phyloP scores from a whole-genome alignment of 2,113 vertebrate genomes.

The Chaetodon auriga region DNA sequence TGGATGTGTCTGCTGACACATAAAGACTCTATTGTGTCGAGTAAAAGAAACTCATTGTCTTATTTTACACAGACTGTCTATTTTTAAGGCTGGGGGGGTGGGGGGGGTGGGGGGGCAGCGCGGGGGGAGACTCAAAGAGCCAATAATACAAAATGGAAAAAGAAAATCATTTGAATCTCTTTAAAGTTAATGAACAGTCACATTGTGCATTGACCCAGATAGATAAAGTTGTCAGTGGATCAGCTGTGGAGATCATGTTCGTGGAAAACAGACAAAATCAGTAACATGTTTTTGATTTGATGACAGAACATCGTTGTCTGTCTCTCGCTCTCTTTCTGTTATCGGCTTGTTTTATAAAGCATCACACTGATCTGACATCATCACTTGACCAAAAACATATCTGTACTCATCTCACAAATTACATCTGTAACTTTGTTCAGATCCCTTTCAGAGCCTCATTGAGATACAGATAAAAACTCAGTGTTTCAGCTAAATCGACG shows the following conservation, averaged over 20 bases:
- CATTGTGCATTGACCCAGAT: constrained; percentile 59
- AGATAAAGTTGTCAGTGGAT: constrained; percentile 39
- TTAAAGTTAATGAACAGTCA: constrained; percentile 54
- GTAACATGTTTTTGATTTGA: constrained; percentile 11
- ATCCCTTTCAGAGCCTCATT: neutral
- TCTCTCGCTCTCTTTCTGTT: neutral
- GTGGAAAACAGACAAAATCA: constrained; percentile 27
- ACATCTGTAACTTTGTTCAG: neutral
- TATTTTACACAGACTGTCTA: constrained; percentile 63
- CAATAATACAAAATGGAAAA: constrained; percentile 10
- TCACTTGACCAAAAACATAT: constrained; percentile 18
- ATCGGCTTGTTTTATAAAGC: constrained; percentile 4
- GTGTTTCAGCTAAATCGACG: neutral
- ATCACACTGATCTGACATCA: neutral
- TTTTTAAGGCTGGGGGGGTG: constrained; percentile 61
- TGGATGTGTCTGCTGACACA: constrained; percentile 69
- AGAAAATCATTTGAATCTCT: constrained; percentile 10
- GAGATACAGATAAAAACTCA: constrained; percentile 7
- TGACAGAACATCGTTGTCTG: neutral
- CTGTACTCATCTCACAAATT: neutral
- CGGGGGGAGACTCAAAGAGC: constrained; percentile 44
- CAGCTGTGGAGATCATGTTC: constrained; percentile 34
- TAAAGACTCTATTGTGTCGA: constrained; percentile 64
- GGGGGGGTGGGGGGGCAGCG: neutral
- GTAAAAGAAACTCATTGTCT: constrained; percentile 71